These are phyloP conservation scores for Cotesia typhae DNA, from an alignment of 1,140 invertebrate species.

Conservation along the genomic window DNA sequence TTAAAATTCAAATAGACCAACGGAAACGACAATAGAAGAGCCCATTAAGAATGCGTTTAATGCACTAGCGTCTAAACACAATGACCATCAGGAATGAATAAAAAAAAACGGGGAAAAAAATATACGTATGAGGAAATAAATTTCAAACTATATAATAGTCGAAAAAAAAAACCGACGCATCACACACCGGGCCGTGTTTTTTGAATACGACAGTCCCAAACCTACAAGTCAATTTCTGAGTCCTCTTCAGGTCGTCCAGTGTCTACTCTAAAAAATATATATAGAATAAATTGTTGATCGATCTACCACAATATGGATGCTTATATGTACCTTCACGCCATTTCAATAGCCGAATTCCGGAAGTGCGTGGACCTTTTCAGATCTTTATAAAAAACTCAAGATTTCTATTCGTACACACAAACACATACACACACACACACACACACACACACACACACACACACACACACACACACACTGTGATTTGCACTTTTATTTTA, in stretches of 20 bases:
- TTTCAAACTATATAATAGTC: neutral
- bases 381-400: neutral
- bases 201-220: neutral
- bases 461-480: neutral
- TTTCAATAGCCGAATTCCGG: neutral
- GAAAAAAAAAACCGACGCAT: neutral
- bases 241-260: no score
- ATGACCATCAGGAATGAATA: neutral
- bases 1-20: conserved; percentile 5
- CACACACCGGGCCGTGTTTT: conserved; percentile 1
- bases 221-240: conserved; percentile 16
- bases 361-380: conserved; percentile 12
- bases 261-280: neutral
- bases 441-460: no score
- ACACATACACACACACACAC: neutral
- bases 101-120: neutral
- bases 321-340: no score
- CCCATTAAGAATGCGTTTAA: conserved; percentile 25
- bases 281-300: conserved; percentile 9
- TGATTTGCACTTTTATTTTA: neutral
- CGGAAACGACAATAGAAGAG: neutral
- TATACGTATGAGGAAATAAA: neutral
- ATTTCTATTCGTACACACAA: neutral
- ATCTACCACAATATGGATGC: conserved; percentile 4
- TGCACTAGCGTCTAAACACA: conserved; percentile 11